Evolutionary conservation across 2,888 invertebrate genomes (phyloP).

Genomic region (Pseudolycoriella hygida): DNA sequence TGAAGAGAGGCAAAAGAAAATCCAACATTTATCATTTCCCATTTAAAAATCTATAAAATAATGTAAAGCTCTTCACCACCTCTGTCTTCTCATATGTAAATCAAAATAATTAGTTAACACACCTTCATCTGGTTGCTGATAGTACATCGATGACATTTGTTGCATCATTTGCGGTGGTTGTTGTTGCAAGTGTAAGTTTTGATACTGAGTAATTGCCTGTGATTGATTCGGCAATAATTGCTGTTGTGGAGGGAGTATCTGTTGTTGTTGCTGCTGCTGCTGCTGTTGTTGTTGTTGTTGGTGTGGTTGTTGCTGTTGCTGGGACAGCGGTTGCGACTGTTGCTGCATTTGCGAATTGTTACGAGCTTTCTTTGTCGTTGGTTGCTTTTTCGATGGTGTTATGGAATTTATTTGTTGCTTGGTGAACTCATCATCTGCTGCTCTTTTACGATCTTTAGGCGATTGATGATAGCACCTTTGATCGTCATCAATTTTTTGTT

Average conservation of each 20-base stretch:
- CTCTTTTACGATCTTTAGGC: conserved; percentile 52
- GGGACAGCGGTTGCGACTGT: conserved; percentile 4
- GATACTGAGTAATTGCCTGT: background rate
- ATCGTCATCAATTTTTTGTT: conserved; percentile 39
- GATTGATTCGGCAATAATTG: conserved; percentile 14
- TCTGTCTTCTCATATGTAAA: conserved; percentile 38
- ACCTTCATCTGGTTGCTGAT: conserved; percentile 39
- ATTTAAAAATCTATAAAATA: background rate
- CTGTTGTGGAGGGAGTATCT: conserved; percentile 22
- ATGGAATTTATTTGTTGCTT: background rate
- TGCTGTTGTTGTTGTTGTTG: conserved; percentile 6
- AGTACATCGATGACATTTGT: conserved; percentile 29
- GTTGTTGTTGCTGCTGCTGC: conserved; percentile 7
- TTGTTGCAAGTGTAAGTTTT: conserved; percentile 5
- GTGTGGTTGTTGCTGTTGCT: conserved; percentile 4
- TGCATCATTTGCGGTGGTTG: conserved; percentile 31
- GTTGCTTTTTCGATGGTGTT: conserved; percentile 5
- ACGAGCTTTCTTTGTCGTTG: conserved; percentile 12
- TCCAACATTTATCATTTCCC: background rate
- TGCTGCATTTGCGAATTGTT: conserved; percentile 28
- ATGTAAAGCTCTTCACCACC: conserved; percentile 32
- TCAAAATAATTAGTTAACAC: conserved; percentile 37
- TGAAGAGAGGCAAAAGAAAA: background rate
- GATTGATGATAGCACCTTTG: conserved; percentile 54
- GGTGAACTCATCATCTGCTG: conserved; percentile 33